Evolutionary conservation across 2,888 invertebrate species (phyloP), one percentile per base, ranked within the genome.

Genomic region (Drosophila mercatorum): DNA sequence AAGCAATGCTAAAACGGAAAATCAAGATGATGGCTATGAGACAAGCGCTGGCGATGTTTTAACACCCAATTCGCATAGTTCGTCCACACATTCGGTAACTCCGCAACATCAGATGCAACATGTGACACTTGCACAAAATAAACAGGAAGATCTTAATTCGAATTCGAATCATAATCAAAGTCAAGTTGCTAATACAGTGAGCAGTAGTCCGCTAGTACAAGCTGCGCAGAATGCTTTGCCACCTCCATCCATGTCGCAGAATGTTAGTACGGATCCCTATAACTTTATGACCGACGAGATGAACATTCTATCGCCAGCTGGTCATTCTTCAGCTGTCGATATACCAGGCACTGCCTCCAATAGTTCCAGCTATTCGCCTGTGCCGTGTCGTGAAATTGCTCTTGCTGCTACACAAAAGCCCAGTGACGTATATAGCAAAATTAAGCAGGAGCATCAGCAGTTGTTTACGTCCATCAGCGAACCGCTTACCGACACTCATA

Each of bases 11-110:
- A 93, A 92, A 40, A 94, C 95, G 90, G 97, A 97, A 94, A 95
- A 95, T 90, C 96, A 96, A 91, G 97, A 97, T 94, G 97, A 97
- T 94, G 97, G 97, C 81, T 97, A 97, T 94, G 97, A 97, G 94
- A 97, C 97, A 86, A 96, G 97, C 93, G 96, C 94, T 85, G 95
- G 95, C 90, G 95, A 93, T 85, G 91, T 92, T n/a, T 72, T 93
- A 31, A 93, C 93, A 1, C 92, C 92, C 0, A 93, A 92, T 59
- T 92, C 93, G 0, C 92, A 92, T 55, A 89, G 87, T 40, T 91
- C 92, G 14, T 91, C 92, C 0, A 84, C 90, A 1, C 91, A 91
- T 72, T 91, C 92, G 7, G 68, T 88, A 34, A 91, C 92, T 0
- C 91, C 92, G 4, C 92, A 91, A 49, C 91, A 88, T 71, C 90